Conservation (phyloP, 2,797 vertebrate genomes). For the Pangasius larnaudii region DNA sequence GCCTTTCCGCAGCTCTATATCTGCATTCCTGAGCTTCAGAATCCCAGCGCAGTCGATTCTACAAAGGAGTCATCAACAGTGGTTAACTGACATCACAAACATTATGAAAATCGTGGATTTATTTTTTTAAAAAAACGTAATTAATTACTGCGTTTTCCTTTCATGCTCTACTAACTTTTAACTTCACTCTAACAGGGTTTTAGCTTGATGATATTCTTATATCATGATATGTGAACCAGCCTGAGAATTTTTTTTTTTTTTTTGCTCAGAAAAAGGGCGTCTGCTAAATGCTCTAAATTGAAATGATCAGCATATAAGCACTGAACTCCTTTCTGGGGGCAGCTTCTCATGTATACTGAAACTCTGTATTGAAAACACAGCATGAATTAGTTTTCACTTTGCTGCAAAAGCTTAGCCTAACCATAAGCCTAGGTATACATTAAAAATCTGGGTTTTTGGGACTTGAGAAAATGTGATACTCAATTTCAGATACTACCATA, state of each 20-base stretch:
- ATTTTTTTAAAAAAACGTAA: no score
- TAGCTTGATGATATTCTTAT: not conserved
- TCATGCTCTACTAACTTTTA: not conserved
- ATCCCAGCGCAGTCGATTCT: slow-evolving; percentile 98
- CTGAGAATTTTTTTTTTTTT: not conserved
- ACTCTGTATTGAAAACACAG: not conserved
- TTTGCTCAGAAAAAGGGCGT: not conserved
- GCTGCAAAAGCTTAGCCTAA: not conserved
- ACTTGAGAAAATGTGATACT: not conserved
- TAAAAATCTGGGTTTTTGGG: not conserved
- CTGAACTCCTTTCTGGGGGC: not conserved
- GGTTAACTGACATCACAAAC: not conserved
- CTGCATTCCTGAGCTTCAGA: slow-evolving; percentile 94
- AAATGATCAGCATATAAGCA: not conserved
- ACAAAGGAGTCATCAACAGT: not conserved
- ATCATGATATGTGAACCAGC: not conserved
- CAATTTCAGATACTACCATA: not conserved
- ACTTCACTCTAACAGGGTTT: not conserved
- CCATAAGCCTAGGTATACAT: not conserved
- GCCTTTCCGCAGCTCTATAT: slow-evolving; percentile 96
- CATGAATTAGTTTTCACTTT: not conserved
- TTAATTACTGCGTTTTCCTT: not conserved
- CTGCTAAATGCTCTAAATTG: not conserved
- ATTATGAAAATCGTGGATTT: not conserved
- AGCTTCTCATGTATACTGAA: not conserved